Evolutionary conservation across 2,888 invertebrate genomes (phyloP), one percentile per base, ranked within the genome.

Genomic region (Agriotes lineatus): DNA sequence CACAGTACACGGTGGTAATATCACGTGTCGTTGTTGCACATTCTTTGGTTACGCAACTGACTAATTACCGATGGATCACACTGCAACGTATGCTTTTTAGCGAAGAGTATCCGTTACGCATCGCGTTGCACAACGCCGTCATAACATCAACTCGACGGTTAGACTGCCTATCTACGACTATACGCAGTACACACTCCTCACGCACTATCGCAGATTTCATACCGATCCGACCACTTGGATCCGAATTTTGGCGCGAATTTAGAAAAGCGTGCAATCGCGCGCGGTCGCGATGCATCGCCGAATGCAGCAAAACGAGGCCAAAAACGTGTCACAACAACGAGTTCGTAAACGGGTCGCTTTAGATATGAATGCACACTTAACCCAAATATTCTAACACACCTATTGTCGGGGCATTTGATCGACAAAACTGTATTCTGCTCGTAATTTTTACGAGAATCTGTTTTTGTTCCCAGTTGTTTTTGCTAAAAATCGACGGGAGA

Each of bases 321-420:
- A 48, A 66, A 59, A 42, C 52, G 37, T 70, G 66, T 57, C 57
- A 62, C 67, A 70, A 69, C 25, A 61, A 67, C 63, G 33, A 50
- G 66, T 61, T 63, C 19, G 35, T 59, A 73, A 77, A 76, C 78
- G 72, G 79, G 79, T 78, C 77, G 71, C 57, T 61, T 69, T 71
- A 70, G 74, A 73, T 73, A 74, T 73, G 75, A 76, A 78, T 76
- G 78, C 79, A 77, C 76, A 77, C 73, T 75, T 77, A 76, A 78
- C 79, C 79, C 76, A 76, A 79, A 79, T 80, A 76, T 42, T 39
- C 33, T 39, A 16, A 48, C 56, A 42, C 18, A 25, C 22, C 25
- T 22, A 48, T n/a, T n/a, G n/a, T n/a, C n/a, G n/a, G n/a, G n/a
- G n/a, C n/a, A n/a, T n/a, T n/a, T n/a, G n/a, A n/a, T n/a, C n/a